Percentiles rank a stretch among this genome's conserved stretches.
Evolutionary conservation across 2,797 vertebrate species (phyloP).

Genomic region (Botia almorhae): DNA sequence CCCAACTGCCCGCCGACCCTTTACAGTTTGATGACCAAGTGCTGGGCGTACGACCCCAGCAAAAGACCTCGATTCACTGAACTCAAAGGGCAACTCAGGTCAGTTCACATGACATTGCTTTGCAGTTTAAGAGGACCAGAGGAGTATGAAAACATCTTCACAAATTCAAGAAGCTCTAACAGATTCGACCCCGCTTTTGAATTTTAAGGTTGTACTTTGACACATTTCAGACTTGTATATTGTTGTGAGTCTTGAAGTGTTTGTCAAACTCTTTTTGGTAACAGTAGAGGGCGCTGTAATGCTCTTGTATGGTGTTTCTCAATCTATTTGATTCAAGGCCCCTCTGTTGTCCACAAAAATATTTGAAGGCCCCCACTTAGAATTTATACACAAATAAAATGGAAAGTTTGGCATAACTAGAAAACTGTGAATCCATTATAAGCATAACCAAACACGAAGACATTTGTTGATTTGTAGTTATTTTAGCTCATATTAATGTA

Average conservation of each 20-base stretch:
- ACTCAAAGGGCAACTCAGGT: constrained; percentile 98
- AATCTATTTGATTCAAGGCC: no score
- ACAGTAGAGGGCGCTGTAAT: constrained; percentile 44
- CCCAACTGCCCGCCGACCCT: no score
- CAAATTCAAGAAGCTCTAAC: neutral
- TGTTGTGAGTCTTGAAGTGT: neutral
- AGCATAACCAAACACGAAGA: no score
- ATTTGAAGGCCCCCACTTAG: no score
- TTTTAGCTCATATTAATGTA: no score
- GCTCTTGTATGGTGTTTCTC: neutral
- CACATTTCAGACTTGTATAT: neutral
- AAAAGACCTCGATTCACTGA: constrained; percentile 95
- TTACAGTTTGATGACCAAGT: constrained; percentile 99
- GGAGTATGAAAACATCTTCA: neutral
- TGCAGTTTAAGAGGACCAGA: neutral
- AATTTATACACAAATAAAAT: no score
- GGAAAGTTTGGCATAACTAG: no score
- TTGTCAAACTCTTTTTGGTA: neutral
- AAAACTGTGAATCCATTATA: no score
- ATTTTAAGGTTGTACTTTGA: neutral
- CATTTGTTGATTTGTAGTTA: no score
- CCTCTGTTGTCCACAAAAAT: no score
- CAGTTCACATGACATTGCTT: constrained; percentile 57
- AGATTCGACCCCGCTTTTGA: neutral
- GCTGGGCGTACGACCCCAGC: constrained; percentile 98